Percentiles rank a stretch among this genome's conserved stretches.
phyloP scores from a whole-genome alignment of 2,113 vertebrate genomes.

The Zapus hudsonius region DNA sequence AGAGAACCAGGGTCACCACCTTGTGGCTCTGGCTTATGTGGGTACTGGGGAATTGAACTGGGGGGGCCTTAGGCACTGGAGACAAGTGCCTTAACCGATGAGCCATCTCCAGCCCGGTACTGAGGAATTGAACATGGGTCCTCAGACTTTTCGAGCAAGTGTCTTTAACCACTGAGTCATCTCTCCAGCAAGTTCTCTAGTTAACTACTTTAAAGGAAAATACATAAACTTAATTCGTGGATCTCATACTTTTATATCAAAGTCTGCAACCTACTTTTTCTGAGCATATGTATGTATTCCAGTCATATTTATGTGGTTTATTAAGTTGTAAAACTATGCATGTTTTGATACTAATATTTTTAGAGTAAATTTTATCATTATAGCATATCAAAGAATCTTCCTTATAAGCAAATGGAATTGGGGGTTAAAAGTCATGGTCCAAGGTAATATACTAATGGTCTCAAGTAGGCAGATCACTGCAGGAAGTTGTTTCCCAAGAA shows the following conservation, averaged over 20 bases:
- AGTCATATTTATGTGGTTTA: slow-evolving; percentile 24
- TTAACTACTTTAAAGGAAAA: slow-evolving; percentile 38
- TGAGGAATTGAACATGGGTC: no score
- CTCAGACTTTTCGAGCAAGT: no score
- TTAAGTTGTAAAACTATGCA: slow-evolving; percentile 16
- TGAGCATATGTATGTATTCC: neutral
- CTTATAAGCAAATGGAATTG: neutral
- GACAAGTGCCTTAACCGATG: no score
- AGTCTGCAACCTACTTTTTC: neutral
- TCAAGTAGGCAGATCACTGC: neutral
- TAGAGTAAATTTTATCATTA: slow-evolving; percentile 23
- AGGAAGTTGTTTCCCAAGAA: neutral
- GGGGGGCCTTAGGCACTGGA: no score
- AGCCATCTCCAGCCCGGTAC: no score
- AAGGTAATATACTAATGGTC: neutral
- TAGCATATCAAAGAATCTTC: neutral
- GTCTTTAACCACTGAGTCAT: no score
- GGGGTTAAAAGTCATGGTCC: neutral
- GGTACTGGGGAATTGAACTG: no score
- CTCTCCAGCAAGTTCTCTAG: neutral
- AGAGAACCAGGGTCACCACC: no score
- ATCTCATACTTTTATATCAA: neutral
- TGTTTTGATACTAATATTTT: slow-evolving; percentile 13
- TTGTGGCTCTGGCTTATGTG: no score
- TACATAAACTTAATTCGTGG: slow-evolving; percentile 41